These are phyloP conservation scores for Lota lota DNA, from an alignment of 2,113 vertebrate species.

Conservation along the genomic window DNA sequence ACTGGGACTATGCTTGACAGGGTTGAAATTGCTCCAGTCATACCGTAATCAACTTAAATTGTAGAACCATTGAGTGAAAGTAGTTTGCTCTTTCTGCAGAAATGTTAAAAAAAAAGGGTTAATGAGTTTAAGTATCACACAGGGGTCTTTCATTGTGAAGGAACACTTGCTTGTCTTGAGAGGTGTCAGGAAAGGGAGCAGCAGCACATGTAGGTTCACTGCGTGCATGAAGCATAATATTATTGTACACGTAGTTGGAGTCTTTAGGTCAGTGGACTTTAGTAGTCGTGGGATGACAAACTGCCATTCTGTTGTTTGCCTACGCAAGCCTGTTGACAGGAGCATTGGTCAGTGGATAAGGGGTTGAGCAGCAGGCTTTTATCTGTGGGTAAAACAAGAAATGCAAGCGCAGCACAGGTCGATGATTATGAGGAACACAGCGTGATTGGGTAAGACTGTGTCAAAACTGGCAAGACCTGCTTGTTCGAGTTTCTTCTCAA, in stretches of 20 bases:
- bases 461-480: no score
- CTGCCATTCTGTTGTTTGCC: conserved; percentile 30
- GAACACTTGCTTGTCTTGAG: neutral
- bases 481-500: no score
- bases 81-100: no score
- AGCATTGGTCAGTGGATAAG: conserved; percentile 34
- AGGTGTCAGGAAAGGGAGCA: conserved; percentile 6
- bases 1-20: conserved; percentile 13
- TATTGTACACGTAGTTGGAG: neutral
- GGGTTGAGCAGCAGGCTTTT: conserved; percentile 22
- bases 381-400: conserved; percentile 36
- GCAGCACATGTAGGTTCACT: neutral
- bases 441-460: neutral
- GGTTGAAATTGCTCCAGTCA: neutral
- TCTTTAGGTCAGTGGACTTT: neutral
- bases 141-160: conserved; percentile 1
- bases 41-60: neutral
- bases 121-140: neutral
- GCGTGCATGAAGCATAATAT: conserved; percentile 9
- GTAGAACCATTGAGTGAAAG: neutral
- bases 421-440: no score
- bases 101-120: no score
- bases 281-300: conserved; percentile 23
- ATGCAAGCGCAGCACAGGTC: conserved; percentile 15
- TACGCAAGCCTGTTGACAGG: conserved; percentile 38